These are phyloP conservation scores for Anomalospiza imberbis DNA, from an alignment of 2,797 vertebrate species.

Conservation along the genomic window DNA sequence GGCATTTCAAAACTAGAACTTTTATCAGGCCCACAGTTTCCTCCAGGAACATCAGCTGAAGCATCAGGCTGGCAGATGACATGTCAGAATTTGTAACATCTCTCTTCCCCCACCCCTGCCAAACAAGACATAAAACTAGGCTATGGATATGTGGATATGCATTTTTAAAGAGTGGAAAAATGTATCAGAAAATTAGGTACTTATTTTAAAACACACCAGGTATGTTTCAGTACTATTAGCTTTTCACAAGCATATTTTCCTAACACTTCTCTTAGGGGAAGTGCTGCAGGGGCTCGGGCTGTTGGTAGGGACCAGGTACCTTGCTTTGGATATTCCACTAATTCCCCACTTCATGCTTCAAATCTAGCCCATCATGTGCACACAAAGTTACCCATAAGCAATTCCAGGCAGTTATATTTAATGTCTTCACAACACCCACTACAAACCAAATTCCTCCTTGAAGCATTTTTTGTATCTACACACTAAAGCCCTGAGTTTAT, in stretches of 20 bases:
- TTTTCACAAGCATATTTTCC: neutral
- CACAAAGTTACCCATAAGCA: neutral
- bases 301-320: neutral
- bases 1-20: neutral
- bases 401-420: neutral
- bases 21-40: neutral
- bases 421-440: neutral
- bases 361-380: neutral
- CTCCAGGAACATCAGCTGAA: neutral
- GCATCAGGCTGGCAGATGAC: neutral
- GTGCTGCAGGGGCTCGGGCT: neutral
- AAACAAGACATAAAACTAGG: slow-evolving; percentile 1
- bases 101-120: neutral
- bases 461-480: neutral
- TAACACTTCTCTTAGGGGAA: neutral
- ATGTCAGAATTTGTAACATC: neutral
- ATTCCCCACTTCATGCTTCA: neutral
- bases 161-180: neutral
- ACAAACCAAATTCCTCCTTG: neutral
- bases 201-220: neutral
- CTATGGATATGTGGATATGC: neutral
- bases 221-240: neutral
- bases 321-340: neutral
- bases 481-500: neutral
- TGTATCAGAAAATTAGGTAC: neutral